Evolutionary conservation across 2,888 invertebrate species (phyloP).

Genomic region (Druceiella hillmani): DNA sequence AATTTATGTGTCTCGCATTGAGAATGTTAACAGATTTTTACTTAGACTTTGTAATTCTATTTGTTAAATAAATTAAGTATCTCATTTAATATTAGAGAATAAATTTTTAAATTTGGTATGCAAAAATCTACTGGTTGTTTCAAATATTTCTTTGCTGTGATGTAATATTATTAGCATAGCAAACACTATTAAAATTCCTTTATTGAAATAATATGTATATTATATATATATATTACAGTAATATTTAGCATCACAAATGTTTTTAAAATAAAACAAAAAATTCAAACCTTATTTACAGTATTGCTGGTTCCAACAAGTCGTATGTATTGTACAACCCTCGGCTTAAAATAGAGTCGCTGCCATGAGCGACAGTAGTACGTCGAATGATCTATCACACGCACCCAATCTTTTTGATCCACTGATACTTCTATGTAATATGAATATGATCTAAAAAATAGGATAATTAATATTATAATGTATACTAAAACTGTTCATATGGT

Average conservation of each 20-base stretch:
- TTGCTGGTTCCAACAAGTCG: constrained; percentile 87
- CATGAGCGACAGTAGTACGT: constrained; percentile 92
- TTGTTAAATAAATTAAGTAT: no score
- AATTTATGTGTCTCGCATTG: no score
- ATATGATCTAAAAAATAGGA: constrained; percentile 59
- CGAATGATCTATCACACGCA: constrained; percentile 87
- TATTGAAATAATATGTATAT: no score
- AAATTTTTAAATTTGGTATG: no score
- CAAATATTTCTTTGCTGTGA: no score
- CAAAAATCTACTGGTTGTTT: no score
- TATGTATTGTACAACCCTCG: constrained; percentile 81
- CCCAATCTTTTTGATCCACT: constrained; percentile 94
- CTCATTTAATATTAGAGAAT: no score
- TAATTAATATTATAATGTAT: background rate
- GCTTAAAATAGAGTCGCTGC: constrained; percentile 91
- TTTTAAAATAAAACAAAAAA: constrained; percentile 1
- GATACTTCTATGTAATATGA: constrained; percentile 91
- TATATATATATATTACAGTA: constrained; percentile 8
- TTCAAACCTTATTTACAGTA: constrained; percentile 79
- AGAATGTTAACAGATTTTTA: no score
- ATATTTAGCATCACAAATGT: constrained; percentile 5
- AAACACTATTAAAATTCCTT: no score
- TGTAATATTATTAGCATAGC: no score
- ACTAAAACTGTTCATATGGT: background rate
- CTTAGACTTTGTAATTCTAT: no score